Base-by-base conservation (phyloP, 2,113 vertebrate species). In the Zosterops pallidus region DNA sequence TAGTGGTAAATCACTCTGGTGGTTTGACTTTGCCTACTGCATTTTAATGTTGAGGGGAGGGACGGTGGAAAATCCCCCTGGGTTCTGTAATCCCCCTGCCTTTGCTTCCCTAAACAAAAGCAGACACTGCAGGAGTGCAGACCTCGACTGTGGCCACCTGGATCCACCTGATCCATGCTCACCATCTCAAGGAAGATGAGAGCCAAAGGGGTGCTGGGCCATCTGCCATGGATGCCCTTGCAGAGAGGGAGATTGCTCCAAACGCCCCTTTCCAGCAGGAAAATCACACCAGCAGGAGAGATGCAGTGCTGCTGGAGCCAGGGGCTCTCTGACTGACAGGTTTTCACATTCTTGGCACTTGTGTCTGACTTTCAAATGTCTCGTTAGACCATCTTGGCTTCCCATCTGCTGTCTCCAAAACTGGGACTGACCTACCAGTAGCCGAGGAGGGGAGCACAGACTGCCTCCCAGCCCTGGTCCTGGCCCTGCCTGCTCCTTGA, bases 321-420 rank as follows among this genome's bases (percentile, higher is more conserved):
- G 81, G 60, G 83, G 46, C 65, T 67, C 65, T 56, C 71, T 65
- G 75, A 95, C 50, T 86, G 91, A 86, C 82, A 94, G 88, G 39
- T 95, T 93, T 88, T 83, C 68, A 83, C 76, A 55, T 82, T 90
- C 74, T 75, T 39, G 5, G 47, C 1, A 0, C 70, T 92, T 47
- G 71, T 60, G 60, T 91, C 62, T 94, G 90, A 96, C 90, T 94
- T 96, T 96, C 88, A 94, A 90, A 83, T 2, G 29, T 78, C 71
- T 94, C 0, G 2, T 86, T 85, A 94, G 46, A 86, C 83, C 86
- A 74, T 75, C 88, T 86, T 93, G 90, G 69, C 28, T 62, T 92
- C 57, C 95, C 92, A 92, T 95, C 92, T 87, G 89, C 91, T 9
- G 6, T 28, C 37, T 93, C 62, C 4, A 9, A 12, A 85, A 11